Percentiles rank a stretch among this genome's conserved stretches.
Conservation (phyloP, 1,140 invertebrate genomes). For the Neelides sp. region DNA sequence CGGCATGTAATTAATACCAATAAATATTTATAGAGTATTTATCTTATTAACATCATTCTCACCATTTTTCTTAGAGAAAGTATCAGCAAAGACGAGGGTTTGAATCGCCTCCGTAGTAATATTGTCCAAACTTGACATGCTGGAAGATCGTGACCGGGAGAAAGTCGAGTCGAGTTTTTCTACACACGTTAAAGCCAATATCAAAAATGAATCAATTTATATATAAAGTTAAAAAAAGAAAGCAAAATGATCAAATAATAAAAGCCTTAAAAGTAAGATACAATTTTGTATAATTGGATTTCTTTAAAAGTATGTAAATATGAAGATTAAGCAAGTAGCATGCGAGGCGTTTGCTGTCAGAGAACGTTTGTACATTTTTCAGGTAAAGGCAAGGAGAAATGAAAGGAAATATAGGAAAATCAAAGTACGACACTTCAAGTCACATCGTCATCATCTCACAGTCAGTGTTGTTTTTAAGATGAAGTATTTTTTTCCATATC, state of each 20-base stretch:
- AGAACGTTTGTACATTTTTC: not conserved
- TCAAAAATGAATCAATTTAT: not conserved
- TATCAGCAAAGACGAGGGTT: conserved; percentile 89
- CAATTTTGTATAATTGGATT: not conserved
- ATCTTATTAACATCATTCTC: not conserved
- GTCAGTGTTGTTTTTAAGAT: too few species aligned
- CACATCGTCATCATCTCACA: too few species aligned
- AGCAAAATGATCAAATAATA: conserved; percentile 10
- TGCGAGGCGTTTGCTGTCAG: too few species aligned
- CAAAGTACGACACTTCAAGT: too few species aligned
- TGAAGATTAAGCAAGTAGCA: too few species aligned
- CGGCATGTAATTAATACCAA: too few species aligned
- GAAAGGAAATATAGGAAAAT: too few species aligned
- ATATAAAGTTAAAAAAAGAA: conserved; percentile 1
- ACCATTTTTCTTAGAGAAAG: conserved; percentile 71
- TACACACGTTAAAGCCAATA: conserved; percentile 36
- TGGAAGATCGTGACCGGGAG: conserved; percentile 86
- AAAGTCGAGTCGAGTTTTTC: conserved; percentile 93
- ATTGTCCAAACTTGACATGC: conserved; percentile 93
- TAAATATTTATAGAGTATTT: too few species aligned
- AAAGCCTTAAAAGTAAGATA: not conserved
- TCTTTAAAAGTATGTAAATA: too few species aligned
- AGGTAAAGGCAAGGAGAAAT: not conserved
- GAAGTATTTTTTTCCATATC: too few species aligned
- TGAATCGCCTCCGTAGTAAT: conserved; percentile 90